A percentile compares a stretch with the other conserved stretches of the same genome.
These are phyloP conservation scores for Anthrax anthrax DNA, from an alignment of 2,888 invertebrate species.

Conservation along the genomic window DNA sequence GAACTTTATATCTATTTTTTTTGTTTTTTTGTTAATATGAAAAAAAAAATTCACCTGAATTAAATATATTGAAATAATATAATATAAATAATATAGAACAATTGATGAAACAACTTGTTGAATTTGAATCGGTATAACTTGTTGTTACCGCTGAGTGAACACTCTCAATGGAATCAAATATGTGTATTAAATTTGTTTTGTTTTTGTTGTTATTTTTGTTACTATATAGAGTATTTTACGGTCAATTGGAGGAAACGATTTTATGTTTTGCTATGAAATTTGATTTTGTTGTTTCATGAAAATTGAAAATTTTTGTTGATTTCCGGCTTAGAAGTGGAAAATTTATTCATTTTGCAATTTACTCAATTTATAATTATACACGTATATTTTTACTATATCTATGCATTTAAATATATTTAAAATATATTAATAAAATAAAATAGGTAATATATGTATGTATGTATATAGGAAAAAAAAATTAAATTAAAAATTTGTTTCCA, in stretches of 20 bases:
- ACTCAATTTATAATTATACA: neutral
- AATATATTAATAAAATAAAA: neutral
- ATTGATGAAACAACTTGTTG: constrained; percentile 6
- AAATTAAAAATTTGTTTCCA: neutral
- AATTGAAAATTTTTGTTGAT: constrained; percentile 12
- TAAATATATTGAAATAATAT: no score
- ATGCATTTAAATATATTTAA: no score
- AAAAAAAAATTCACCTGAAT: no score
- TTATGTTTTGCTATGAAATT: constrained; percentile 13
- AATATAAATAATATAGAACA: neutral
- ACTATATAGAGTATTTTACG: constrained; percentile 9
- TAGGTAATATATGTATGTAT: no score
- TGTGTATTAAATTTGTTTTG: neutral
- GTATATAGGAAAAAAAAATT: neutral
- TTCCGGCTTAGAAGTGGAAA: constrained; percentile 3
- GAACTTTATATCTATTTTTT: no score
- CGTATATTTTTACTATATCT: no score
- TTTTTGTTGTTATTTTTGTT: neutral
- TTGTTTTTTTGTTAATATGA: no score
- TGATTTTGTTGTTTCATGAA: constrained; percentile 11
- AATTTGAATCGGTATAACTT: constrained; percentile 1
- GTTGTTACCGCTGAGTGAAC: constrained; percentile 9
- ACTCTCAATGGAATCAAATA: constrained; percentile 5
- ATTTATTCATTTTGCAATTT: neutral
- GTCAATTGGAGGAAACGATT: constrained; percentile 13